These are phyloP conservation scores for Temnothorax unifasciatus DNA, from an alignment of 2,888 invertebrate species.

Conservation along the genomic window DNA sequence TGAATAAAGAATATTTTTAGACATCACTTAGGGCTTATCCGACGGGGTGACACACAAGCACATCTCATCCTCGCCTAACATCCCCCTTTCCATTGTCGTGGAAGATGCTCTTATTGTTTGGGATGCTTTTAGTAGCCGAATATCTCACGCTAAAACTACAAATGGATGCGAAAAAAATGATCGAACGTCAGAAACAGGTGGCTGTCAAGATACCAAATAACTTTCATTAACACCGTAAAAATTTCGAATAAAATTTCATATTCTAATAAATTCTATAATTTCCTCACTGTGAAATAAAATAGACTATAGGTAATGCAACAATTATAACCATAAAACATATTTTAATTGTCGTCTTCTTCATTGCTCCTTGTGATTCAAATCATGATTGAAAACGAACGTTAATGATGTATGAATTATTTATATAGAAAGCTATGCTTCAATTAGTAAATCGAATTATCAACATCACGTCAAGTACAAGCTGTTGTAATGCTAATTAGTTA, in stretches of 20 bases:
- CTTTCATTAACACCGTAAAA: background rate
- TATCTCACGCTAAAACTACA: slow-evolving; percentile 22
- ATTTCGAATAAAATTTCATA: background rate
- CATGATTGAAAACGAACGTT: slow-evolving; percentile 16
- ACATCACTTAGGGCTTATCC: slow-evolving; percentile 79
- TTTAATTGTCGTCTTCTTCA: slow-evolving; percentile 14
- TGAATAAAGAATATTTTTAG: slow-evolving; percentile 83
- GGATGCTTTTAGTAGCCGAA: slow-evolving; percentile 74
- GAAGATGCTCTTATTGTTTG: slow-evolving; percentile 74
- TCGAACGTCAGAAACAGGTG: slow-evolving; percentile 15
- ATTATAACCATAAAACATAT: background rate
- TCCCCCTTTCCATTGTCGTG: slow-evolving; percentile 64
- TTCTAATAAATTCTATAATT: background rate
- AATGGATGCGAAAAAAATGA: slow-evolving; percentile 35
- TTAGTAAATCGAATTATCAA: slow-evolving; percentile 75
- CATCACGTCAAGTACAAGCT: slow-evolving; percentile 46
- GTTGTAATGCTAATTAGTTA: slow-evolving; percentile 76
- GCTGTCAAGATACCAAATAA: background rate
- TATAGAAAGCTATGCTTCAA: slow-evolving; percentile 77
- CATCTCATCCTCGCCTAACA: slow-evolving; percentile 76
- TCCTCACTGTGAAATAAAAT: background rate
- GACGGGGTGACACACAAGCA: slow-evolving; percentile 76
- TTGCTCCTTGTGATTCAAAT: slow-evolving; percentile 23
- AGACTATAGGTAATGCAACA: background rate
- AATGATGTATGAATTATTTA: slow-evolving; percentile 77